A percentile compares a stretch with the other conserved stretches of the same genome.
These are phyloP conservation scores for Eupithecia tripunctaria DNA, from an alignment of 2,888 invertebrate species.

Conservation along the genomic window DNA sequence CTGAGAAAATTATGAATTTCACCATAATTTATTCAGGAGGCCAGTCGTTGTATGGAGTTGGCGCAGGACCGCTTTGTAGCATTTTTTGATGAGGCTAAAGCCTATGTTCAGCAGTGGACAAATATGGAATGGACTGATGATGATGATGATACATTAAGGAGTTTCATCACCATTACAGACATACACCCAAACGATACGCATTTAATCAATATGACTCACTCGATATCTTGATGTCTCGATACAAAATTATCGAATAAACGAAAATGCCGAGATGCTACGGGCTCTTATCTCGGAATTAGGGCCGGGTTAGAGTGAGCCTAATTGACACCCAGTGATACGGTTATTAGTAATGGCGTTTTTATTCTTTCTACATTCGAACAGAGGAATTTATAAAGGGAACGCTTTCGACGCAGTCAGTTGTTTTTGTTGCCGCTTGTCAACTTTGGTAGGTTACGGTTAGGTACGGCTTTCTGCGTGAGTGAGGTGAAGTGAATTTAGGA, in stretches of 20 bases:
- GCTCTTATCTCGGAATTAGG: slow-evolving; percentile 77
- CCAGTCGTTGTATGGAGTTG: too few species aligned
- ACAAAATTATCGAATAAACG: slow-evolving; percentile 73
- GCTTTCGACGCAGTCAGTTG: slow-evolving; percentile 5
- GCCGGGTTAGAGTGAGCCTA: slow-evolving; percentile 71
- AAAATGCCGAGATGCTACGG: slow-evolving; percentile 70
- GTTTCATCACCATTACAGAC: background rate
- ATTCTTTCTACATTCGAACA: slow-evolving; percentile 40
- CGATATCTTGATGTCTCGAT: slow-evolving; percentile 65
- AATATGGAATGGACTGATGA: too few species aligned
- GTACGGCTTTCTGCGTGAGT: background rate
- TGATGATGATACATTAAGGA: background rate
- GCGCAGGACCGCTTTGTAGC: too few species aligned
- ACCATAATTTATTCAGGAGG: too few species aligned
- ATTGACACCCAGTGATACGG: slow-evolving; percentile 79
- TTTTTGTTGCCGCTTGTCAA: slow-evolving; percentile 7
- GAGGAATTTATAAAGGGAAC: slow-evolving; percentile 29
- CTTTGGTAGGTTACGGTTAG: background rate
- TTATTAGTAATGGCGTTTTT: slow-evolving; percentile 78
- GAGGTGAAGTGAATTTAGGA: background rate
- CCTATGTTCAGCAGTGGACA: too few species aligned
- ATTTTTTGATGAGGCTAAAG: too few species aligned
- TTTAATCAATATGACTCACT: slow-evolving; percentile 16
- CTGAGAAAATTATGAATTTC: background rate
- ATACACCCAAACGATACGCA: background rate